Conservation (phyloP, 92 coral and sea anemone species). For the Porites rus region DNA sequence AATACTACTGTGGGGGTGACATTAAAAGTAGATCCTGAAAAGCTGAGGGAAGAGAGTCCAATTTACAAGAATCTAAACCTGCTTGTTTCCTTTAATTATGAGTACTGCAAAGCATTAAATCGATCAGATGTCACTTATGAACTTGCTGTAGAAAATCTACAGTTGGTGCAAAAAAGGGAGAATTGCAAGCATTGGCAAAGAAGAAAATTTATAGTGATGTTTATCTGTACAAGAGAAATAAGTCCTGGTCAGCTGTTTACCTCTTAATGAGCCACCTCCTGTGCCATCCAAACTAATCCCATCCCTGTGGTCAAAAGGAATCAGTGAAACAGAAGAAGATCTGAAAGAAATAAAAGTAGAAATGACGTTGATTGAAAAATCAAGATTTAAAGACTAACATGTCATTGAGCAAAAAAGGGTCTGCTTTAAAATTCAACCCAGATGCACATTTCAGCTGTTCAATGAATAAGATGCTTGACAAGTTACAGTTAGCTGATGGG, state of each 20-base stretch:
- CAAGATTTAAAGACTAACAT: constrained; percentile 37
- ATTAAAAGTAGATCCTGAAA: constrained; percentile 52
- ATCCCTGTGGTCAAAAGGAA: constrained; percentile 56
- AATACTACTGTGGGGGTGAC: constrained; percentile 11
- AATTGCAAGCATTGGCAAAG: constrained; percentile 58
- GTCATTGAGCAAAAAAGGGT: constrained; percentile 54
- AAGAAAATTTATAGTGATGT: constrained; percentile 60
- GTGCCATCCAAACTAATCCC: constrained; percentile 50
- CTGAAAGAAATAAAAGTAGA: constrained; percentile 59
- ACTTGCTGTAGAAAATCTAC: constrained; percentile 57
- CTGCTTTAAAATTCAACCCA: constrained; percentile 41
- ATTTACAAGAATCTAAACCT: constrained; percentile 64
- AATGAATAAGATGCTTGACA: constrained; percentile 52
- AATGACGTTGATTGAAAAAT: constrained; percentile 47
- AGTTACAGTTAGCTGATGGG: constrained; percentile 46
- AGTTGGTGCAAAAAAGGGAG: constrained; percentile 48
- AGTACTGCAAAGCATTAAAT: constrained; percentile 56
- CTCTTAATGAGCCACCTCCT: constrained; percentile 29
- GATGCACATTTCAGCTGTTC: constrained; percentile 44
- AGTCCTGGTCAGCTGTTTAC: constrained; percentile 55
- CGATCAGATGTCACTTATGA: constrained; percentile 55
- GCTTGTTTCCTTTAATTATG: constrained; percentile 54
- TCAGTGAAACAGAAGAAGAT: constrained; percentile 47
- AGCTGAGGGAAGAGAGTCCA: constrained; percentile 57
- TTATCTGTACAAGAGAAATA: constrained; percentile 55